Evolutionary conservation across 2,113 vertebrate species (phyloP).

Genomic region (Orycteropus afer): DNA sequence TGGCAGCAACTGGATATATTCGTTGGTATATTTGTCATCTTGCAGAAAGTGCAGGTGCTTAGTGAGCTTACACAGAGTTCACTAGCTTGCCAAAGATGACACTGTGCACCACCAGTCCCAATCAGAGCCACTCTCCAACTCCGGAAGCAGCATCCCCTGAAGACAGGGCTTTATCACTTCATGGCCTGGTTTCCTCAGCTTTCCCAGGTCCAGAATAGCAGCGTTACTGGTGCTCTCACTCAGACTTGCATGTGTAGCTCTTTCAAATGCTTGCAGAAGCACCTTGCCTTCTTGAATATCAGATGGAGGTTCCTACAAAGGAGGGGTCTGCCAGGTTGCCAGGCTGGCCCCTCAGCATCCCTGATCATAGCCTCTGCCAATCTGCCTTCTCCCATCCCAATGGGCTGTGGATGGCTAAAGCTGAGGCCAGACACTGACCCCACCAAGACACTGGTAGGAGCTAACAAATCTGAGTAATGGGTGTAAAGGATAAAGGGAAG

Average conservation of each 20-base stretch:
- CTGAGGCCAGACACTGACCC: not conserved
- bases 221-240: not conserved
- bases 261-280: not conserved
- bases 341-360: not conserved
- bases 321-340: not conserved
- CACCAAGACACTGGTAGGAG: not conserved
- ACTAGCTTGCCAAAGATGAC: not conserved
- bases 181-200: not conserved
- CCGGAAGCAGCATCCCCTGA: not conserved
- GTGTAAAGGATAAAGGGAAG: too few relatives aligned
- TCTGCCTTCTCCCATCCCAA: not conserved
- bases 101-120: not conserved
- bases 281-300: not conserved
- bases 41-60: not conserved
- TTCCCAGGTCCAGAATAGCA: not conserved
- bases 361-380: not conserved
- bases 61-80: not conserved
- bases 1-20: not conserved
- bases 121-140: not conserved
- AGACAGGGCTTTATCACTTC: not conserved
- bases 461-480: not conserved
- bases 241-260: not conserved
- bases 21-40: not conserved
- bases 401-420: not conserved
- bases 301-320: not conserved